phyloP scores from a whole-genome alignment of 2,113 vertebrate species.

The Sprattus sprattus region DNA sequence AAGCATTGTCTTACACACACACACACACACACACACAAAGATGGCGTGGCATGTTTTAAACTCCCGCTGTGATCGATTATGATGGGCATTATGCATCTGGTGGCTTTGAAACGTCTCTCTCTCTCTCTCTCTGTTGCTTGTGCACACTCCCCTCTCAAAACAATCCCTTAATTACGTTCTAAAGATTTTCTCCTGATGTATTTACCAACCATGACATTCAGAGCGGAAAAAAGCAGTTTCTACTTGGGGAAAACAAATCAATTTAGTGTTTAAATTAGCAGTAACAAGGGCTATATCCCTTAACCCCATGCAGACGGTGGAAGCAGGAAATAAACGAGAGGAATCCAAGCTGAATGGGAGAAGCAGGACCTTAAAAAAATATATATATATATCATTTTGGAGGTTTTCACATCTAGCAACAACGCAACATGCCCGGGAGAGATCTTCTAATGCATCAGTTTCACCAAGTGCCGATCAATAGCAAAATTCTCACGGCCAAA shows the following conservation, averaged over 20 bases:
- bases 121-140: background rate
- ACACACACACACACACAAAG: slow-evolving; percentile 23
- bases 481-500: background rate
- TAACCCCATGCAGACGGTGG: background rate
- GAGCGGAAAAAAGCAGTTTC: background rate
- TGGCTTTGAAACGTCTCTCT: slow-evolving; percentile 30
- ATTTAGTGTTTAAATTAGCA: slow-evolving; percentile 3
- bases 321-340: background rate
- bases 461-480: background rate
- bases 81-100: slow-evolving; percentile 25
- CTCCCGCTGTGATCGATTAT: slow-evolving; percentile 22
- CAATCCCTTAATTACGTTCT: slow-evolving; percentile 42
- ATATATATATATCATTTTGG: background rate
- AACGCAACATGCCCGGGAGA: background rate
- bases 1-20: background rate
- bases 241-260: slow-evolving; percentile 13
- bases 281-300: background rate
- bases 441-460: background rate
- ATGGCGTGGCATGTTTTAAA: slow-evolving; percentile 11
- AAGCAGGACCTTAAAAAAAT: background rate
- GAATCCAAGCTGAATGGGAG: background rate
- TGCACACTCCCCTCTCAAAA: slow-evolving; percentile 1
- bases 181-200: slow-evolving; percentile 30
- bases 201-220: slow-evolving; percentile 24
- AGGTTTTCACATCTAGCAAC: background rate